Evolutionary conservation across 2,797 vertebrate species (phyloP), one percentile per base, ranked within the genome.

Genomic region (Aulostomus chinensis): DNA sequence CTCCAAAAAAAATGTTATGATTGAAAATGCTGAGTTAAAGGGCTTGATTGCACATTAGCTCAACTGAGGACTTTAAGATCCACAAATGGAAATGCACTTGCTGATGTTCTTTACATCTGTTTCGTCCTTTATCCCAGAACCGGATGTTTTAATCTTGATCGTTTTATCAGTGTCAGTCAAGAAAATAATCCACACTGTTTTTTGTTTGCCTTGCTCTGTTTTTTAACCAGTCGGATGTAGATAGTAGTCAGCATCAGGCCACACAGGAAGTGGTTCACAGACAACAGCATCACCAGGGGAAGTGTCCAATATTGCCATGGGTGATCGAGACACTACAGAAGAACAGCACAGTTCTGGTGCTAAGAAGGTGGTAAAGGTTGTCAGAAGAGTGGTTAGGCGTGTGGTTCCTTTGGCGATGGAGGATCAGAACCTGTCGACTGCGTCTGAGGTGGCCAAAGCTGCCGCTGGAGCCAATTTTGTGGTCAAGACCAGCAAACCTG

Each of bases 341-440:
- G 74, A 84, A 17, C 79, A 75, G 26, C 76, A 68, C 41, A 64
- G 53, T 14, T 12, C 55, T 30, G 32, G 46, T 1, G 67, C 68
- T 41, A 93, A 90, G 73, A 93, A 77, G 53, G 90, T 93, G 71
- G 85, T 92, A 1, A 90, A 81, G 33, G 87, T 93, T 28, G 87
- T 93, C 31, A 90, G 90, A 46, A 93, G 93, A 81, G 90, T 93
- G 37, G 91, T 92, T 0, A 90, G 91, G 56, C 94, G 89, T 22
- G 94, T 93, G 21, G 80, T 91, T 52, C 92, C 94, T 0, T 81
- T 86, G 0, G 87, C 35, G 7, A 55, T 88, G 25, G 93, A 89
- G 0, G 22, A 90, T 1, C 74, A 75, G 16, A 63, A 46, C 21
- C 50, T 0, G 54, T 61, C 31, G 31, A 46, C 72, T 0, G 9